Conservation (phyloP, 92 coral and sea anemone species). For the Heliopora coerulea region DNA sequence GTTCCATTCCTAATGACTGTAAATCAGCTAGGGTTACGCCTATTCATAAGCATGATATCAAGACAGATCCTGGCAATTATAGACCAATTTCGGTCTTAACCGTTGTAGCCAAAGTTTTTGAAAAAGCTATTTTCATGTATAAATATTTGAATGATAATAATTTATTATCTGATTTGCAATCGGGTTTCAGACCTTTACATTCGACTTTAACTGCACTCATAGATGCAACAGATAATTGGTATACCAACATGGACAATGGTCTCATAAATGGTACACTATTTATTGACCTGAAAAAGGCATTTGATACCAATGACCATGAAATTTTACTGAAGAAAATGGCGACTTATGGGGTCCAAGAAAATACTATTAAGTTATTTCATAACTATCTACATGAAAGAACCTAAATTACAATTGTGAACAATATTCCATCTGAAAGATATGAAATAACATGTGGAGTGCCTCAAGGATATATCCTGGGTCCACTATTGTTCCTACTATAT, state of each 20-base stretch:
- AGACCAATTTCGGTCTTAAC: conserved; percentile 34
- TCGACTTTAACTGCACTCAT: conserved; percentile 14
- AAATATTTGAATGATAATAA: conserved; percentile 31
- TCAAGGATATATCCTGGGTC: conserved; percentile 1
- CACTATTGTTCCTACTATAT: background rate
- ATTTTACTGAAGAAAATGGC: background rate
- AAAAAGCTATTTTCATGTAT: conserved; percentile 11
- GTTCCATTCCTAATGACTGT: background rate
- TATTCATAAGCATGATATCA: background rate
- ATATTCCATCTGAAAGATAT: background rate
- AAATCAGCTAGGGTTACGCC: background rate
- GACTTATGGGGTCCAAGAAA: background rate
- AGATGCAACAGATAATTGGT: background rate
- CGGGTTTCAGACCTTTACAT: conserved; percentile 18
- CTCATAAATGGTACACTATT: background rate
- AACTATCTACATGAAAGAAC: background rate
- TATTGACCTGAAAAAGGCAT: background rate
- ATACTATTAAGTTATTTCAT: background rate
- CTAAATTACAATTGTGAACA: background rate
- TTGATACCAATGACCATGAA: background rate
- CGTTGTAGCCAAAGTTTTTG: conserved; percentile 31
- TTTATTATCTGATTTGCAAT: conserved; percentile 14
- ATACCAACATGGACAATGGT: background rate
- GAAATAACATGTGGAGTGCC: background rate
- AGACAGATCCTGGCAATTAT: background rate